A percentile compares a stretch with the other conserved stretches of the same genome.
Conservation (phyloP, 2,113 vertebrate genomes). For the Pachyramphus minor region DNA sequence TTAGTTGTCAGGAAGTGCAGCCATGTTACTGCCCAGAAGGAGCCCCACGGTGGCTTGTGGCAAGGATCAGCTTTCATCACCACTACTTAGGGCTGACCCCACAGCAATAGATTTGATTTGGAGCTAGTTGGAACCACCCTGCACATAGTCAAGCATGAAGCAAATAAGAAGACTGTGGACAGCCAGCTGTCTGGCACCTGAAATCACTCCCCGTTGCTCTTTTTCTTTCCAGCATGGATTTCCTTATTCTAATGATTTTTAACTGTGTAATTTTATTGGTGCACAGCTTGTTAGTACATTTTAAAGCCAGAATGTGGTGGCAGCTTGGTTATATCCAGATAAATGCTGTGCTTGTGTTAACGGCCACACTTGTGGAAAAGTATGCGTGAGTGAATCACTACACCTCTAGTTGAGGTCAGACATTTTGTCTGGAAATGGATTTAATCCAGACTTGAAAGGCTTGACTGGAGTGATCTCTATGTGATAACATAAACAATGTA, state of each 20-base stretch:
- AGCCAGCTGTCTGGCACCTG: background rate
- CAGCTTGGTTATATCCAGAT: background rate
- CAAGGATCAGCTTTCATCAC: background rate
- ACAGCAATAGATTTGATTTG: background rate
- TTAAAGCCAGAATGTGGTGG: background rate
- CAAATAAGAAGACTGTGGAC: background rate
- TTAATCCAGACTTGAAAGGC: conserved; percentile 19
- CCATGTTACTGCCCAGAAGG: fast-evolving
- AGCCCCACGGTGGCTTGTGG: fast-evolving
- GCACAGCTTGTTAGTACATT: background rate
- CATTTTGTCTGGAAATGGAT: conserved; percentile 2
- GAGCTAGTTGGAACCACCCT: background rate
- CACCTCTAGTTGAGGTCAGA: background rate
- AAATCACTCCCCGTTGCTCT: background rate
- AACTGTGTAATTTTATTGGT: background rate
- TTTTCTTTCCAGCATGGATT: background rate
- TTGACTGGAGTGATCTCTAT: background rate
- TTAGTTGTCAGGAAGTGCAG: background rate
- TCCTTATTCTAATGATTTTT: background rate
- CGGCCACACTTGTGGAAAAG: background rate
- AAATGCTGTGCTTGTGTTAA: background rate
- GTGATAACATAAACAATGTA: background rate
- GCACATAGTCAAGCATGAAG: background rate
- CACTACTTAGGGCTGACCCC: background rate
- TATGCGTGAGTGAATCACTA: background rate